Evolutionary conservation across 2,888 invertebrate genomes (phyloP).

Genomic region (Caenorhabditis sulstoni): DNA sequence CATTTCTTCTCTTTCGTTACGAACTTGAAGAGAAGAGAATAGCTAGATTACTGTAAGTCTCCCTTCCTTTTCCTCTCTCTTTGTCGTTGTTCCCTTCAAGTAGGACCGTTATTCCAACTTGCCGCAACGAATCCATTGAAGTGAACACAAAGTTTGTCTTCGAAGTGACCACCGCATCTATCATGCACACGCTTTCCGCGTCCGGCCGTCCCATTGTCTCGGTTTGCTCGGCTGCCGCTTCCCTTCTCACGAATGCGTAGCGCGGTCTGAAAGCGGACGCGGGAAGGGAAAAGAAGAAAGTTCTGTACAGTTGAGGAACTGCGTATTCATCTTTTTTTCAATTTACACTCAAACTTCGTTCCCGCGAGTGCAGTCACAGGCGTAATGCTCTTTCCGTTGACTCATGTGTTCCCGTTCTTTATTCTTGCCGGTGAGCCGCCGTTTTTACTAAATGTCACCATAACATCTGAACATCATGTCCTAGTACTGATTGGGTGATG

Average conservation of each 20-base stretch:
- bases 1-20: slow-evolving; percentile 12
- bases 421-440: slow-evolving; percentile 30
- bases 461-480: slow-evolving; percentile 11
- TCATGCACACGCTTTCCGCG: slow-evolving; percentile 47
- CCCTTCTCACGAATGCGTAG: no score
- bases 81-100: background rate
- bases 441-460: slow-evolving; percentile 33
- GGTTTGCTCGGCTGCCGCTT: background rate
- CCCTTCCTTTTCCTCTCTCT: background rate
- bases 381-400: slow-evolving; percentile 15
- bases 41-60: background rate
- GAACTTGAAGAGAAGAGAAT: background rate
- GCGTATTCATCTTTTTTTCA: slow-evolving; percentile 6
- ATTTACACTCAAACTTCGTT: slow-evolving; percentile 13
- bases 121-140: slow-evolving; percentile 32
- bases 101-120: background rate
- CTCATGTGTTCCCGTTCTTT: slow-evolving; percentile 36
- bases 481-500: slow-evolving; percentile 8
- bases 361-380: slow-evolving; percentile 25
- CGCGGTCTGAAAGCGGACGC: background rate
- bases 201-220: slow-evolving; percentile 16
- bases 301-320: slow-evolving; percentile 18
- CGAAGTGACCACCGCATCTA: slow-evolving; percentile 29
- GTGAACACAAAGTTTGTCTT: slow-evolving; percentile 30
- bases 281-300: background rate